phyloP scores from a whole-genome alignment of 2,797 vertebrate genomes.

The Pampus argenteus region DNA sequence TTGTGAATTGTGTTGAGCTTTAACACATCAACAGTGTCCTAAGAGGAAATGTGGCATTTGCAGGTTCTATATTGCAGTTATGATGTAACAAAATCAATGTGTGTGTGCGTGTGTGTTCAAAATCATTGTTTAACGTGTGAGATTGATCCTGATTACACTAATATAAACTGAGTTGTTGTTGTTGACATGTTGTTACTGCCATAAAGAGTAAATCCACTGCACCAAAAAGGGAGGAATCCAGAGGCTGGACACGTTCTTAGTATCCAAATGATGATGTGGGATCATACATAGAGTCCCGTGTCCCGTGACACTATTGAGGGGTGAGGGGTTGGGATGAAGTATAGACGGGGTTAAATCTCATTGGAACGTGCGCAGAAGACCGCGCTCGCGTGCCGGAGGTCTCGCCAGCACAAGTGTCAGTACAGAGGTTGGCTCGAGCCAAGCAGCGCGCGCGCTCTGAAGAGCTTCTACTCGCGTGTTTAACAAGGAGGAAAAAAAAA shows the following conservation, averaged over 20 bases:
- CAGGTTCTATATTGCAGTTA: too few species aligned
- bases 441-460: constrained; percentile 54
- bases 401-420: constrained; percentile 64
- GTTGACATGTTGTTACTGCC: background rate
- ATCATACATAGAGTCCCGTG: background rate
- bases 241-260: background rate
- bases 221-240: background rate
- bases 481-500: background rate
- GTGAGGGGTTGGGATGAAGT: constrained; percentile 27
- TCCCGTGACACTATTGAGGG: background rate
- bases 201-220: background rate
- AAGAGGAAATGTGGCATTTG: background rate
- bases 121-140: background rate
- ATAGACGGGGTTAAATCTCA: constrained; percentile 60
- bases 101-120: background rate
- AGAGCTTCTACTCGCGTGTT: constrained; percentile 27
- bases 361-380: constrained; percentile 60
- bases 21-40: background rate
- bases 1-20: background rate
- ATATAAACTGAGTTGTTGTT: background rate
- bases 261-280: too few species aligned
- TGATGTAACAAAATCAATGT: background rate
- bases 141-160: background rate
- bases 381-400: constrained; percentile 63
- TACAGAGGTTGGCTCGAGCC: constrained; percentile 63